Percentiles rank a stretch among this genome's conserved stretches.
Evolutionary conservation across 2,797 vertebrate genomes (phyloP).

Genomic region (Linurgus olivaceus): DNA sequence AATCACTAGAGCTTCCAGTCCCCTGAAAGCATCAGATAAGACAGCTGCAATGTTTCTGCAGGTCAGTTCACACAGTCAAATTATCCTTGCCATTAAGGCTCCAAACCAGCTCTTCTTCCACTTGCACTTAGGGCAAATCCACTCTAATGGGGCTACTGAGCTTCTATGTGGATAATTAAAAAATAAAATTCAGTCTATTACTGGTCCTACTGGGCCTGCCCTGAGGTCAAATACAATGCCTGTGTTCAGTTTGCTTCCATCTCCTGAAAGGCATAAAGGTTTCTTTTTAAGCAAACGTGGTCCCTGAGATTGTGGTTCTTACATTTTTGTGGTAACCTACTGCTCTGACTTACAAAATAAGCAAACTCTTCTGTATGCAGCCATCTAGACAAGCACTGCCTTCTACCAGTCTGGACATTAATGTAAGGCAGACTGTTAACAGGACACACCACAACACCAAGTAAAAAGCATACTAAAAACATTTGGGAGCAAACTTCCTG

Average conservation of each 20-base stretch:
- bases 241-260: not conserved
- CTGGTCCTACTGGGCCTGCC: not conserved
- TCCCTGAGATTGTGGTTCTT: not conserved
- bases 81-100: not conserved
- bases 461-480: not conserved
- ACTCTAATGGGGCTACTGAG: not conserved
- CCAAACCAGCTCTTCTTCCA: not conserved
- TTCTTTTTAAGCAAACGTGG: not conserved
- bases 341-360: not conserved
- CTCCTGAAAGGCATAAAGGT: not conserved
- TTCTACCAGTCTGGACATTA: not conserved
- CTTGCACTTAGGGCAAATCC: not conserved
- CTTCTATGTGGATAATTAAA: not conserved
- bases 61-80: not conserved
- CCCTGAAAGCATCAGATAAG: not conserved
- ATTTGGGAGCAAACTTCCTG: not conserved
- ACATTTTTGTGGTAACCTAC: not conserved
- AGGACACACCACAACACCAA: not conserved
- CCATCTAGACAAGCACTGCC: not conserved
- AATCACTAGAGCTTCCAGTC: not conserved
- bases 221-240: not conserved
- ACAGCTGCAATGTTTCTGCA: not conserved
- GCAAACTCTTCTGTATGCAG: not conserved
- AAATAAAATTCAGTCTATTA: not conserved
- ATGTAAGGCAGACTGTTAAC: not conserved